Evolutionary conservation across 2,888 invertebrate species (phyloP).

Genomic region (Acanthosepion lycidas): DNA sequence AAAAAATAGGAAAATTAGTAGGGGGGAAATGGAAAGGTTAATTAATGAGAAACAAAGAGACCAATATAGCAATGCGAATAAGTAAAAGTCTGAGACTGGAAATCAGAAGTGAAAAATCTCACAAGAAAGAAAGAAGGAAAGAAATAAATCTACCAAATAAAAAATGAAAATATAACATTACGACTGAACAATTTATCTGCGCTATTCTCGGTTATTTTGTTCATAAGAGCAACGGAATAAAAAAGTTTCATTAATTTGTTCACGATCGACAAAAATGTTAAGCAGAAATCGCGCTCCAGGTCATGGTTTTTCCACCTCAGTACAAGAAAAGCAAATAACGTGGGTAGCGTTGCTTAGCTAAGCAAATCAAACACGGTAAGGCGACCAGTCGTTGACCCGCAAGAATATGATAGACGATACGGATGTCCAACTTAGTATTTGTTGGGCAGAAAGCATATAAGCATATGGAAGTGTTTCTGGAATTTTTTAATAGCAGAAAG

Average conservation of each 20-base stretch:
- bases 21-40: no score
- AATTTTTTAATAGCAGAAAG: background rate
- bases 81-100: background rate
- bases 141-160: background rate
- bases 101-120: background rate
- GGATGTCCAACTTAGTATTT: background rate
- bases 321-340: background rate
- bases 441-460: background rate
- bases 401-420: slow-evolving; percentile 8
- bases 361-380: background rate
- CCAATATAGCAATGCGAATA: no score
- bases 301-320: background rate
- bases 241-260: slow-evolving; percentile 33
- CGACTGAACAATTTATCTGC: background rate
- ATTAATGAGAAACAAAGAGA: no score
- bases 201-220: background rate
- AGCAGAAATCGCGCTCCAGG: background rate
- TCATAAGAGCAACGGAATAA: background rate
- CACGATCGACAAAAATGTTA: background rate
- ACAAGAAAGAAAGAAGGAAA: background rate
- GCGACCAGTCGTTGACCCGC: background rate
- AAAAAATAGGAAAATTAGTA: no score
- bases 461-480: background rate
- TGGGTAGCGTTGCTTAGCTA: background rate
- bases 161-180: background rate